These are phyloP conservation scores for Aspidoscelis tigris DNA, from an alignment of 2,113 vertebrate genomes.

Conservation along the genomic window DNA sequence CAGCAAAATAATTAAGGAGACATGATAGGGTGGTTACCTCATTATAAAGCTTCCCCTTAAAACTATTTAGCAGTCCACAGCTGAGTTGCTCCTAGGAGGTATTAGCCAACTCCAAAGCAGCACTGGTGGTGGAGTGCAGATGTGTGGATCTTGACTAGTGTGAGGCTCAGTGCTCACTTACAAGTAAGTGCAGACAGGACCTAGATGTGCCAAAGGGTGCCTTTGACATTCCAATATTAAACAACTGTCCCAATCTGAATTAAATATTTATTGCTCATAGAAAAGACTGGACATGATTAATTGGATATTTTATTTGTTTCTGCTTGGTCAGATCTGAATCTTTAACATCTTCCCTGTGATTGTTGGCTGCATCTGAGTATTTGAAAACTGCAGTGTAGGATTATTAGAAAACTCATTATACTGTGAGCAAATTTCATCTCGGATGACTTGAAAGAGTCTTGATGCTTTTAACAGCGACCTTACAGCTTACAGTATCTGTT, in stretches of 20 bases:
- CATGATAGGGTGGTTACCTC: too few species aligned
- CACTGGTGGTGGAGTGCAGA: too few species aligned
- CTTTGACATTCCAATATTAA: too few species aligned
- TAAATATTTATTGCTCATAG: constrained; percentile 55
- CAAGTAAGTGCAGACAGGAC: too few species aligned
- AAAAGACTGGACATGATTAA: constrained; percentile 34
- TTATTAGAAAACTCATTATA: neutral
- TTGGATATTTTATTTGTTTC: constrained; percentile 17
- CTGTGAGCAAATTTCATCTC: neutral
- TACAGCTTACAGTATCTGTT: neutral
- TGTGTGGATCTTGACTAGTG: too few species aligned
- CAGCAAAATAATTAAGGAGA: too few species aligned
- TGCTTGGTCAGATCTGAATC: neutral
- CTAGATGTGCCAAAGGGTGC: too few species aligned
- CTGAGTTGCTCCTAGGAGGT: too few species aligned
- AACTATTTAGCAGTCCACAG: too few species aligned
- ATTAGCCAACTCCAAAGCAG: too few species aligned
- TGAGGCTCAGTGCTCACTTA: too few species aligned
- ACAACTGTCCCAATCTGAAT: constrained; percentile 42
- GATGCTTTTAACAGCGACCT: neutral
- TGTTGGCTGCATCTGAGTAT: constrained; percentile 29
- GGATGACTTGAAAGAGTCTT: neutral
- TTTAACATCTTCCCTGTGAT: constrained; percentile 47
- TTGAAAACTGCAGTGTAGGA: neutral
- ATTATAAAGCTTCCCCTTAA: too few species aligned